phyloP scores from a whole-genome alignment of 2,797 vertebrate genomes.

The Antrozous pallidus region DNA sequence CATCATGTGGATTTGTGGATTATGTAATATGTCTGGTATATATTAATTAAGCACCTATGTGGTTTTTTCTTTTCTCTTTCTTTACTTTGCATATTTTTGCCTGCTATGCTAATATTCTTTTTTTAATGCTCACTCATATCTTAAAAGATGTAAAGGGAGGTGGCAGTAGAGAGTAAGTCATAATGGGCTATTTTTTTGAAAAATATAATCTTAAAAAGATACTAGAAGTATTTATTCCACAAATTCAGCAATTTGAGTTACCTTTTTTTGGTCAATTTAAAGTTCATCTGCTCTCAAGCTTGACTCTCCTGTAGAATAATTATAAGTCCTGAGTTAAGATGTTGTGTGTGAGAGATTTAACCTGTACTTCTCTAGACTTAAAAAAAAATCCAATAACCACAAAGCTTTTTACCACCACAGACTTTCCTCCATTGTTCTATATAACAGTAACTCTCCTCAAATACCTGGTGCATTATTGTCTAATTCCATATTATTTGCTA shows the following conservation, averaged over 20 bases:
- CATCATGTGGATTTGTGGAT: not conserved
- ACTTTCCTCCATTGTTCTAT: not conserved
- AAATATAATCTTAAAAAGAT: not conserved
- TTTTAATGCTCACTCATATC: not conserved
- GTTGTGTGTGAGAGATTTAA: not conserved
- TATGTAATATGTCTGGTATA: not conserved
- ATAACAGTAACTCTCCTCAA: not conserved
- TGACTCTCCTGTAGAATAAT: not conserved
- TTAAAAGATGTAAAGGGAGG: not conserved
- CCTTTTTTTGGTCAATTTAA: not conserved
- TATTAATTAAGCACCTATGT: not conserved
- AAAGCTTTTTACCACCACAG: not conserved
- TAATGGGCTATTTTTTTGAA: not conserved
- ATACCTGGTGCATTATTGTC: not conserved
- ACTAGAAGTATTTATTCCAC: not conserved
- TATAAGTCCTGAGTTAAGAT: not conserved
- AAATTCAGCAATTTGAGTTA: not conserved
- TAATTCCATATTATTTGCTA: not conserved
- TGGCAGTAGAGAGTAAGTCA: not conserved
- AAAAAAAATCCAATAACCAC: not conserved
- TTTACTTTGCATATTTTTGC: not conserved
- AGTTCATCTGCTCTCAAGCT: not conserved
- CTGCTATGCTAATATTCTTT: not conserved
- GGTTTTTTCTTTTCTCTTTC: not conserved
- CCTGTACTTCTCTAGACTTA: not conserved